A percentile compares a stretch with the other conserved stretches of the same genome.
Conservation (phyloP, 2,888 invertebrate genomes). For the Gymnocheta viridis region DNA sequence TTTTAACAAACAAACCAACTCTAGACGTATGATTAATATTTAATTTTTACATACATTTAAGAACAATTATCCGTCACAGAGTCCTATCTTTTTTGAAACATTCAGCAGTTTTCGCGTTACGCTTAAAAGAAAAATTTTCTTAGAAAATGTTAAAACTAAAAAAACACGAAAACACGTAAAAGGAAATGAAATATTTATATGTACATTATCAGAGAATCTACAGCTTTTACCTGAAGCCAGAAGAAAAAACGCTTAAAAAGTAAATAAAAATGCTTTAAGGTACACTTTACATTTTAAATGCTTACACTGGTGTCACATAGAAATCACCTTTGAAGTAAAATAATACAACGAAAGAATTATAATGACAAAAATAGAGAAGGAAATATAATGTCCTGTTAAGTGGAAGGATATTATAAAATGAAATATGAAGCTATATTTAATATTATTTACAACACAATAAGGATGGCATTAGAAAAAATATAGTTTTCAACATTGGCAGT, state of each 20-base stretch:
- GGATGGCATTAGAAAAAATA: neutral
- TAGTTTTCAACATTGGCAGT: too few relatives aligned
- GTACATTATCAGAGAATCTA: neutral
- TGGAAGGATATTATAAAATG: neutral
- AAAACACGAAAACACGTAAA: neutral
- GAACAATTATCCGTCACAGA: neutral
- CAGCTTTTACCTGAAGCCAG: neutral
- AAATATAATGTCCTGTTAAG: neutral
- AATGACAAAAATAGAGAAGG: neutral
- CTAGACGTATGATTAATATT: neutral
- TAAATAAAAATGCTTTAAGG: conserved; percentile 1
- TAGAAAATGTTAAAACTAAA: neutral
- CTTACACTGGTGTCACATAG: conserved; percentile 5
- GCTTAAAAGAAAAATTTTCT: neutral
- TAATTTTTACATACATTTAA: neutral
- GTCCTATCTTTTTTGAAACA: neutral
- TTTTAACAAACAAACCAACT: too few relatives aligned
- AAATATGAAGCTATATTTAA: too few relatives aligned
- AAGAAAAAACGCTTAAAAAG: neutral
- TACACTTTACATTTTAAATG: conserved; percentile 7
- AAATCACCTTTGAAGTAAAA: neutral
- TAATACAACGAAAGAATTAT: neutral
- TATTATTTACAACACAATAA: too few relatives aligned
- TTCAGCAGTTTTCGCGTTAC: neutral
- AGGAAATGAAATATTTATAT: neutral